phyloP scores from a whole-genome alignment of 2,797 vertebrate genomes.

The Balearica regulorum region DNA sequence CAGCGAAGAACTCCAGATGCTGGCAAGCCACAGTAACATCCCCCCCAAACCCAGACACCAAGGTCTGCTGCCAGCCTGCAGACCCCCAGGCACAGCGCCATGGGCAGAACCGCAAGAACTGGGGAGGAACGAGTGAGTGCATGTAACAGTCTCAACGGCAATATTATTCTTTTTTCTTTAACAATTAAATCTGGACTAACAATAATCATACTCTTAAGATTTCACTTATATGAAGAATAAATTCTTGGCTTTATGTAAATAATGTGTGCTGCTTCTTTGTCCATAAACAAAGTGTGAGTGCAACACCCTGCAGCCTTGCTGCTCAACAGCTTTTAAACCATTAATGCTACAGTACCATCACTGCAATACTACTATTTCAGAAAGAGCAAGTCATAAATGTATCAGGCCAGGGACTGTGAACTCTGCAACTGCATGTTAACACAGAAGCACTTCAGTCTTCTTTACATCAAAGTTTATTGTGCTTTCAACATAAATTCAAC shows the following conservation, averaged over 20 bases:
- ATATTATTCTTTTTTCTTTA: neutral
- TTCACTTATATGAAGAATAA: neutral
- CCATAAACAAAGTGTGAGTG: neutral
- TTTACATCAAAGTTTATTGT: neutral
- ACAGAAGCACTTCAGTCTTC: neutral
- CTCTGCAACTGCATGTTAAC: neutral
- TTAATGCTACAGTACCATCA: neutral
- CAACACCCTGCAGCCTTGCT: neutral
- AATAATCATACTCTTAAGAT: neutral
- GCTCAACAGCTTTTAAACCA: neutral
- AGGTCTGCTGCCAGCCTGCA: neutral
- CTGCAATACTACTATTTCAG: neutral
- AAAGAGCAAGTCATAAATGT: neutral
- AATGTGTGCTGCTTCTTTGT: neutral
- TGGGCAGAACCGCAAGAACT: neutral
- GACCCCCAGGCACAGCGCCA: fast-evolving
- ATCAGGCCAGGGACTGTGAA: neutral
- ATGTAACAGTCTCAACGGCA: neutral
- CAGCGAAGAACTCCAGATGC: neutral
- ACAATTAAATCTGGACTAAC: neutral
- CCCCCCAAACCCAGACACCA: neutral
- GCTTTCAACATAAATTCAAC: neutral
- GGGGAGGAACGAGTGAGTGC: neutral
- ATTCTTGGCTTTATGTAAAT: neutral
- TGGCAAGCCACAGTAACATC: neutral